Conservation (phyloP, 2,888 invertebrate genomes). For the Phengaris arion region DNA sequence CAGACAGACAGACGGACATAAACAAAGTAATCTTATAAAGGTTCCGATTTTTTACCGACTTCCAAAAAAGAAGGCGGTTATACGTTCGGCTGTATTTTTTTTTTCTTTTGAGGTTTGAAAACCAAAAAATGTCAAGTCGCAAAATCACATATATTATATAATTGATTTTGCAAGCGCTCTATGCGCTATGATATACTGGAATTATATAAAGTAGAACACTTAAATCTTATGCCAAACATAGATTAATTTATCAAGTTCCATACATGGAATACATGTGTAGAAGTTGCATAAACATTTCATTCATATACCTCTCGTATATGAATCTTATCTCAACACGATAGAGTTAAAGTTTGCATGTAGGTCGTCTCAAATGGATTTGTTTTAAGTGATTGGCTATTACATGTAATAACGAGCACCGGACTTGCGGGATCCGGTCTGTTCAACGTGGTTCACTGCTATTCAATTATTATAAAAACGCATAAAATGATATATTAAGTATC, state of each 20-base stretch:
- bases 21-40: too few relatives aligned
- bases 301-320: neutral
- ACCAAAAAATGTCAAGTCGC: too few relatives aligned
- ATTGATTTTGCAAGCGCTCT: neutral
- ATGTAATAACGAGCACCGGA: conserved; percentile 29
- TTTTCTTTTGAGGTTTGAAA: too few relatives aligned
- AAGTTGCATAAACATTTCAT: neutral
- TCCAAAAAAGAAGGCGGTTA: too few relatives aligned
- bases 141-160: too few relatives aligned
- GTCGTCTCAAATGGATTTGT: conserved; percentile 15
- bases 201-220: neutral
- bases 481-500: neutral
- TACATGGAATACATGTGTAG: neutral
- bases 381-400: conserved; percentile 31
- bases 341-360: neutral
- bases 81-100: too few relatives aligned
- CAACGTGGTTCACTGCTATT: too few relatives aligned
- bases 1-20: too few relatives aligned
- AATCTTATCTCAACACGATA: neutral
- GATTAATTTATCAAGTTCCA: neutral
- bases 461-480: too few relatives aligned
- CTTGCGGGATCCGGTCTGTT: conserved; percentile 8
- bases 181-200: neutral
- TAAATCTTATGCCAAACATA: neutral
- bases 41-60: too few relatives aligned